A percentile compares a stretch with the other conserved stretches of the same genome.
Evolutionary conservation across 2,113 vertebrate species (phyloP).

Genomic region (Corythaixoides concolor): DNA sequence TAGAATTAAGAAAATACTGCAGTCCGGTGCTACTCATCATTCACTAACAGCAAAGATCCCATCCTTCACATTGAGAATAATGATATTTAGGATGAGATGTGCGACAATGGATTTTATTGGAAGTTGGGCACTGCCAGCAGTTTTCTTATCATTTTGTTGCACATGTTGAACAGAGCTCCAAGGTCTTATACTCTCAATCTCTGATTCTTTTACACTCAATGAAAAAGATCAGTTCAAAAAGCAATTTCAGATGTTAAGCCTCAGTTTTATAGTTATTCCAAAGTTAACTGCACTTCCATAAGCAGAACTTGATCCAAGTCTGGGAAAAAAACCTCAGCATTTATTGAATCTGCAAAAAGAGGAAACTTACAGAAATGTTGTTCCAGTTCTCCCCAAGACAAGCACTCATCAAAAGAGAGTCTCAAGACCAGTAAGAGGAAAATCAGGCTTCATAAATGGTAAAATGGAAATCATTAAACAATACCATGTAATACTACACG

Average conservation of each 20-base stretch:
- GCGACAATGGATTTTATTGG: neutral
- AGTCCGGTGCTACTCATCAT: neutral
- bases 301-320: neutral
- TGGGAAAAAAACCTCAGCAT: neutral
- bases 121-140: neutral
- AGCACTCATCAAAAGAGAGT: neutral
- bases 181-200: neutral
- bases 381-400: neutral
- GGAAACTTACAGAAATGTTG: neutral
- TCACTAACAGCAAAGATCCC: neutral
- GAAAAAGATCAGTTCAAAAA: neutral
- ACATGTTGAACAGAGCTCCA: neutral
- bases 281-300: neutral
- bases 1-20: neutral
- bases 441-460: neutral
- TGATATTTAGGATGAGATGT: accelerated
- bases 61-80: neutral
- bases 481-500: neutral
- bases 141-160: neutral
- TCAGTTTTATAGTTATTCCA: neutral
- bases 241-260: neutral
- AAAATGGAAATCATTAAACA: neutral
- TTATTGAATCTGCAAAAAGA: neutral
- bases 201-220: neutral
- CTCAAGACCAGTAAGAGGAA: neutral